These are phyloP conservation scores for Mesopsocus fuscifrons DNA, from an alignment of 2,888 invertebrate genomes.

Conservation along the genomic window DNA sequence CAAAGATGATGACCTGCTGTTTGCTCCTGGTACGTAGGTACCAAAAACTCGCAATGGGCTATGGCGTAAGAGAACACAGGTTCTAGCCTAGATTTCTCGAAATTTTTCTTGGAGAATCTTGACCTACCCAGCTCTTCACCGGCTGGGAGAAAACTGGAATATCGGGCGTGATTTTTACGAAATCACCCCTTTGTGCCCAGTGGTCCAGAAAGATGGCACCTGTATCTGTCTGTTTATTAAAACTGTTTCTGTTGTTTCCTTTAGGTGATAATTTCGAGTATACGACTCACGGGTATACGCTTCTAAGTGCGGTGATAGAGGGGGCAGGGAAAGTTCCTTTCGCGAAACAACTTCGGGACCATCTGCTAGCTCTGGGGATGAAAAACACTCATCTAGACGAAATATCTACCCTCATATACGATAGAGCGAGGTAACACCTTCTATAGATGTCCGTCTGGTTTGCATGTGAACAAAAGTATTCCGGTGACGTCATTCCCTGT, in stretches of 20 bases:
- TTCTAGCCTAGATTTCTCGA: too few species aligned
- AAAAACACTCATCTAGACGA: slow-evolving; percentile 30
- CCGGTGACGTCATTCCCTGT: too few species aligned
- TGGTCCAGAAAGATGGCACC: too few species aligned
- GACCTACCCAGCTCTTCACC: too few species aligned
- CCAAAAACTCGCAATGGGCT: too few species aligned
- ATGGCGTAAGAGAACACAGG: too few species aligned
- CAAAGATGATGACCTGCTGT: slow-evolving; percentile 31
- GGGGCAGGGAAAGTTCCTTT: slow-evolving; percentile 22
- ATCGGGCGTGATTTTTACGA: neutral
- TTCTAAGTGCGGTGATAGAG: slow-evolving; percentile 34
- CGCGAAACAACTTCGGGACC: slow-evolving; percentile 19
- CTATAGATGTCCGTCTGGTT: too few species aligned
- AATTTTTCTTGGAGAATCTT: too few species aligned
- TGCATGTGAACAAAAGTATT: too few species aligned
- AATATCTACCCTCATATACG: slow-evolving; percentile 28
- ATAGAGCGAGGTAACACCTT: slow-evolving; percentile 29
- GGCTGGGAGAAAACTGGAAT: too few species aligned
- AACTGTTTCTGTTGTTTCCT: too few species aligned
- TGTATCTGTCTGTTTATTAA: too few species aligned
- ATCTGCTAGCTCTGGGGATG: slow-evolving; percentile 29
- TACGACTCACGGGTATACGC: slow-evolving; percentile 34
- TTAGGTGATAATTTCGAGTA: slow-evolving; percentile 27
- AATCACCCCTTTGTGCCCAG: neutral
- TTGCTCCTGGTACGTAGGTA: slow-evolving; percentile 29